Evolutionary conservation across 2,888 invertebrate genomes (phyloP).

Genomic region (Reticulitermes lucifugus): DNA sequence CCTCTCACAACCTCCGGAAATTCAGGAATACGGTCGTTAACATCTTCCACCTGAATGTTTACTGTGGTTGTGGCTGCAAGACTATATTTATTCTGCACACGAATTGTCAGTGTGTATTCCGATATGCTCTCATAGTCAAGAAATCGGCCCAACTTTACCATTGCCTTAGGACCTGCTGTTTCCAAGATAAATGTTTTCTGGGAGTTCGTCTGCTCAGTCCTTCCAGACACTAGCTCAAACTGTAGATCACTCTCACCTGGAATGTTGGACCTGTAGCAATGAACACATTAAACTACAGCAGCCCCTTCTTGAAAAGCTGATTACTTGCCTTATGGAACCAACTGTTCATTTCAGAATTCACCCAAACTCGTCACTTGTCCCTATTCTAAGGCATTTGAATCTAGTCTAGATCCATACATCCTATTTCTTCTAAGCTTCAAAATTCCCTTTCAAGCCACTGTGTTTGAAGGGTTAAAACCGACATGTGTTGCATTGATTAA

Average conservation of each 20-base stretch:
- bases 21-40: slow-evolving; percentile 90
- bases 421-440: too few species aligned
- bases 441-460: too few species aligned
- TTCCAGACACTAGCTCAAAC: slow-evolving; percentile 84
- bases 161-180: slow-evolving; percentile 74
- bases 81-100: slow-evolving; percentile 84
- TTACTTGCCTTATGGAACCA: too few species aligned
- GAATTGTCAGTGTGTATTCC: slow-evolving; percentile 85
- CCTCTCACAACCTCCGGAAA: slow-evolving; percentile 87
- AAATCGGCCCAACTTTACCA: slow-evolving; percentile 79
- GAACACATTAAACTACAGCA: slow-evolving; percentile 4
- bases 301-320: not conserved
- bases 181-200: slow-evolving; percentile 72
- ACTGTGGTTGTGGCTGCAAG: slow-evolving; percentile 78
- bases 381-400: too few species aligned
- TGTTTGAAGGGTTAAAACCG: too few species aligned
- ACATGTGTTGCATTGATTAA: too few species aligned
- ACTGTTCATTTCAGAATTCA: too few species aligned
- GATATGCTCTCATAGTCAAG: slow-evolving; percentile 88
- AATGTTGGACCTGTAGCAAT: slow-evolving; percentile 75
- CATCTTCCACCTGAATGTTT: slow-evolving; percentile 74
- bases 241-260: slow-evolving; percentile 76
- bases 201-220: slow-evolving; percentile 88
- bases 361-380: too few species aligned
- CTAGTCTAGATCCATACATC: too few species aligned